A percentile compares a stretch with the other conserved stretches of the same genome.
Conservation (phyloP, 2,888 invertebrate genomes). For the Argynnis bischoffii region DNA sequence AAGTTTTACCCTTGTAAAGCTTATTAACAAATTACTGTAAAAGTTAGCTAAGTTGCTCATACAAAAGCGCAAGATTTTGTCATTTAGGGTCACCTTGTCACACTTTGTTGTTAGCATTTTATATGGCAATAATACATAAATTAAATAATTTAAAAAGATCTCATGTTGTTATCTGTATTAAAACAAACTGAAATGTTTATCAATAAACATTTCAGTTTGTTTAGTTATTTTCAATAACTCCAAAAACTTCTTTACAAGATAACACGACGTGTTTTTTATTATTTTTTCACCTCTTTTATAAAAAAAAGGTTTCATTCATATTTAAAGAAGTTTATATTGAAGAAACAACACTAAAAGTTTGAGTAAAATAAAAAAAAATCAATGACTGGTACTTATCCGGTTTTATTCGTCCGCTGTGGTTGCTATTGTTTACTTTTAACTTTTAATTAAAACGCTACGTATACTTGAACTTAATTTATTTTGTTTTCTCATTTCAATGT, state of each 20-base stretch:
- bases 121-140: no score
- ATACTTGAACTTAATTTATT: slow-evolving; percentile 27
- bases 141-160: no score
- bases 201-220: no score
- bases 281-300: no score
- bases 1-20: not conserved
- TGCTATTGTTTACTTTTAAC: slow-evolving; percentile 34
- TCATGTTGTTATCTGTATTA: no score
- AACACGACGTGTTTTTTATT: no score
- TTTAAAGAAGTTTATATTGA: not conserved
- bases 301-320: no score
- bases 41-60: no score
- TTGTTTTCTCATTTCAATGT: slow-evolving; percentile 25
- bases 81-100: not conserved
- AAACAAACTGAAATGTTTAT: no score
- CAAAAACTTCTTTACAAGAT: no score
- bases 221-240: no score
- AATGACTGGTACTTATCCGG: slow-evolving; percentile 29
- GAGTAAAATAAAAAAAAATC: slow-evolving; percentile 17
- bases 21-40: slow-evolving; percentile 18
- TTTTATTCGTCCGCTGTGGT: slow-evolving; percentile 18
- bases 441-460: slow-evolving; percentile 36
- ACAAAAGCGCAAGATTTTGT: slow-evolving; percentile 3
- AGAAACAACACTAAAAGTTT: slow-evolving; percentile 6
- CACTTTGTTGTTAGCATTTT: no score